Conservation (phyloP, 1,140 invertebrate genomes). For the Atopsyche davidsoni region DNA sequence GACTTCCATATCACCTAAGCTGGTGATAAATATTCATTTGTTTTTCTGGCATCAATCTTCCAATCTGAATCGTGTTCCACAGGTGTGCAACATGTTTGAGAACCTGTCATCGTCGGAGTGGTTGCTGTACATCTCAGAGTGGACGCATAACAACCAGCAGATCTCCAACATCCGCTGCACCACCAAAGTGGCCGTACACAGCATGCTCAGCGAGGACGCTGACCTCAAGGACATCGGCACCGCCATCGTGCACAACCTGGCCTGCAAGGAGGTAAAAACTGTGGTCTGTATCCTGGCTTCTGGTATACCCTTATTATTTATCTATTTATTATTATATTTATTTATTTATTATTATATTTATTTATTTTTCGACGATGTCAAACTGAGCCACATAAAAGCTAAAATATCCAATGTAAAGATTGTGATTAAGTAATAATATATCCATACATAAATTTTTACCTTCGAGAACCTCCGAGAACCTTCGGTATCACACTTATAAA, state of each 20-base stretch:
- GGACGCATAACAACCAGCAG: conserved; percentile 65
- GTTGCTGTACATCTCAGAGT: conserved; percentile 89
- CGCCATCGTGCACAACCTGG: conserved; percentile 85
- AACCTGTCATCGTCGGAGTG: conserved; percentile 85
- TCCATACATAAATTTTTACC: no score
- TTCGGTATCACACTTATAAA: no score
- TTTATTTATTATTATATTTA: no score
- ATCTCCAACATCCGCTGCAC: conserved; percentile 87
- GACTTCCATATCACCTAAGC: no score
- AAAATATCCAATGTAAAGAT: no score
- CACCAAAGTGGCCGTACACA: conserved; percentile 83
- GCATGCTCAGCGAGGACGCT: conserved; percentile 65
- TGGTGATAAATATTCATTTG: no score
- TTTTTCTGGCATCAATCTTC: conserved; percentile 9
- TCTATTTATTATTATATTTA: no score
- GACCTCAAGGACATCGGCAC: conserved; percentile 73
- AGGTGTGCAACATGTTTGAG: conserved; percentile 89
- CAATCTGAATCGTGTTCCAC: conserved; percentile 29
- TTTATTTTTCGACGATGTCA: no score
- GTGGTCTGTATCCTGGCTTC: conserved; percentile 89
- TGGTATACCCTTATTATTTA: no score
- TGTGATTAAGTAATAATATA: no score
- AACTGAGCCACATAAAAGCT: no score
- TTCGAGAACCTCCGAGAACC: no score
- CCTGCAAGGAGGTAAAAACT: conserved; percentile 94